phyloP scores from a whole-genome alignment of 2,888 invertebrate species.

The Dysmachus trigonus region DNA sequence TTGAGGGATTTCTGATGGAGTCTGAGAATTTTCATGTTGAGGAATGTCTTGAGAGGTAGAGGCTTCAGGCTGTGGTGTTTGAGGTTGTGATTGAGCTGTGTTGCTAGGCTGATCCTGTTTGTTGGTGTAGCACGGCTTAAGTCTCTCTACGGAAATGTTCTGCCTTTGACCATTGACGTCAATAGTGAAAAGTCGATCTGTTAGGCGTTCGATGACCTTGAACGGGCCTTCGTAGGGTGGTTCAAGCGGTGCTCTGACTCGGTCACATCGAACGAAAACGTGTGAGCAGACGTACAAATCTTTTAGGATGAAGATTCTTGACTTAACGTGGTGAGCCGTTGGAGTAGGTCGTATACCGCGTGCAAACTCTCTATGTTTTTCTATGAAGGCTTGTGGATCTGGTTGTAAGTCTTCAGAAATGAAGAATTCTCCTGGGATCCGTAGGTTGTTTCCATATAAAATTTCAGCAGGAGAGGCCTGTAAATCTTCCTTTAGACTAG shows the following conservation, averaged over 20 bases:
- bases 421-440: background rate
- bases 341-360: conserved; percentile 42
- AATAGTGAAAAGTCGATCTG: background rate
- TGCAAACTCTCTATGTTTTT: conserved; percentile 32
- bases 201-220: conserved; percentile 39
- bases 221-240: conserved; percentile 53
- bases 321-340: conserved; percentile 40
- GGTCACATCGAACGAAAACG: conserved; percentile 44
- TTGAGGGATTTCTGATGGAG: too few relatives aligned
- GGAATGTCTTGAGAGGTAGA: too few relatives aligned
- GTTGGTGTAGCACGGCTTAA: conserved; percentile 27
- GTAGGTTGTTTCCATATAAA: background rate
- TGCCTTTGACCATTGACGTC: background rate
- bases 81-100: too few relatives aligned
- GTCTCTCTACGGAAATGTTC: background rate
- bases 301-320: conserved; percentile 44
- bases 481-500: background rate
- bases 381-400: background rate
- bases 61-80: too few relatives aligned
- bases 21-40: too few relatives aligned
- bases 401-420: background rate
- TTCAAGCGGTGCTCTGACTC: conserved; percentile 43
- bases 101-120: background rate
- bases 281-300: conserved; percentile 44
- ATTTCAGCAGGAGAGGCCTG: background rate